These are phyloP conservation scores for Gymnothorax reevesii DNA, from an alignment of 2,797 vertebrate species.

Conservation along the genomic window DNA sequence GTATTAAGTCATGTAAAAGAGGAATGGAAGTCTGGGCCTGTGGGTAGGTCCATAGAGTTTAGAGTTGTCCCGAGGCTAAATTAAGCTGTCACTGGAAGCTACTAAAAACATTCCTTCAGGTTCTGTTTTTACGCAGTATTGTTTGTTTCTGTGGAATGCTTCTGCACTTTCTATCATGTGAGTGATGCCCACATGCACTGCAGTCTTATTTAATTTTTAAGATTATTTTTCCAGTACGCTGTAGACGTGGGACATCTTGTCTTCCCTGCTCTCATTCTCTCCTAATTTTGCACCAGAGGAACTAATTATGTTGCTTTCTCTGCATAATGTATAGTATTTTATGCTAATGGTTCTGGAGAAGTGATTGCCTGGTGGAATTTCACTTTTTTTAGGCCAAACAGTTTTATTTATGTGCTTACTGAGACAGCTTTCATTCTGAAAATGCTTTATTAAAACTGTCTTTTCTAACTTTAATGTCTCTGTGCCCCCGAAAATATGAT, in stretches of 20 bases:
- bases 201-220: neutral
- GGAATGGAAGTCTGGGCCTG: neutral
- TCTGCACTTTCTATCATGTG: neutral
- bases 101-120: neutral
- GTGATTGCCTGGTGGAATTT: slow-evolving; percentile 18
- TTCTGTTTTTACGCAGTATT: neutral
- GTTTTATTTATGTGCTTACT: slow-evolving; percentile 16
- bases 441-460: neutral
- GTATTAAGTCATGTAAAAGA: neutral
- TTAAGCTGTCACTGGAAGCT: neutral
- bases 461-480: neutral
- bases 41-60: neutral
- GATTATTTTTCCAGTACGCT: neutral
- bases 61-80: slow-evolving; percentile 7
- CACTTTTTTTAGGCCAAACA: neutral
- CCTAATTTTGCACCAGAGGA: slow-evolving; percentile 18
- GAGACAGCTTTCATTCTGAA: slow-evolving; percentile 9
- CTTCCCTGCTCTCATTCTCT: neutral
- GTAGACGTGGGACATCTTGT: neutral
- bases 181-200: neutral
- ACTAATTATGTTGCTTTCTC: slow-evolving; percentile 13
- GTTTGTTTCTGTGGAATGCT: neutral
- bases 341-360: neutral
- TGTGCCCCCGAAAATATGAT: neutral
- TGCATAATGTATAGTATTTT: slow-evolving; percentile 11